Conservation (phyloP, 2,797 vertebrate genomes). For the Eutrigla gurnardus region DNA sequence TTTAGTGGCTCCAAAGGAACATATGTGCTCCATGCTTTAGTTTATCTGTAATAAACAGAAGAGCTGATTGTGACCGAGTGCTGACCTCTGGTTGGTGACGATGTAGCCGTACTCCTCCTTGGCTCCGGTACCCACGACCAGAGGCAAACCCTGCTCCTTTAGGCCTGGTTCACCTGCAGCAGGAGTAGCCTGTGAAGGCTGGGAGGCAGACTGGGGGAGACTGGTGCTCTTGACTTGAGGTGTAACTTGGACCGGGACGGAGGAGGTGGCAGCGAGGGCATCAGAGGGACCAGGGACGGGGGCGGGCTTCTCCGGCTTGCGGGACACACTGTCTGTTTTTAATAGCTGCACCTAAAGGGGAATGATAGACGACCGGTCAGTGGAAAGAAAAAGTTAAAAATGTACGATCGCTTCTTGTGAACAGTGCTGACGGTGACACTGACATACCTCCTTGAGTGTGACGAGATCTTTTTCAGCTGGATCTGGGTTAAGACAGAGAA, state of each 20-base stretch:
- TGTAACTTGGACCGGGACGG: conserved; percentile 42
- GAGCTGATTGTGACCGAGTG: background rate
- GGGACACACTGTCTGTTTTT: conserved; percentile 63
- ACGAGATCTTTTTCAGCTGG: conserved; percentile 69
- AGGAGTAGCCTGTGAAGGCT: conserved; percentile 55
- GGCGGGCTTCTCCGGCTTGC: conserved; percentile 54
- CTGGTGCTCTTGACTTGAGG: conserved; percentile 48
- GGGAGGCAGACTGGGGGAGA: conserved; percentile 45
- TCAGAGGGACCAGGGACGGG: conserved; percentile 28
- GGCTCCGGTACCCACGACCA: conserved; percentile 44
- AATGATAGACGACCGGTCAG: background rate
- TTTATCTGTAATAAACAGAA: conserved; percentile 4
- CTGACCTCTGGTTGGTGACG: conserved; percentile 93
- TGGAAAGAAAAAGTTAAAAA: background rate
- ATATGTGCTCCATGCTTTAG: background rate
- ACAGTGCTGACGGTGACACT: background rate
- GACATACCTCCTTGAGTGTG: conserved; percentile 75
- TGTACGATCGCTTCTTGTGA: background rate
- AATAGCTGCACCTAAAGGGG: conserved; percentile 67
- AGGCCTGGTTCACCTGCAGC: conserved; percentile 43
- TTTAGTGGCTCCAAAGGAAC: background rate
- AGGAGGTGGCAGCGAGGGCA: conserved; percentile 41
- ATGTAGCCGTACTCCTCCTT: conserved; percentile 96
- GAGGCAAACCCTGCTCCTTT: conserved; percentile 56
- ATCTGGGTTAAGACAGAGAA: conserved; percentile 60